Conservation (phyloP, 1,140 invertebrate genomes). For the Formica exsecta region DNA sequence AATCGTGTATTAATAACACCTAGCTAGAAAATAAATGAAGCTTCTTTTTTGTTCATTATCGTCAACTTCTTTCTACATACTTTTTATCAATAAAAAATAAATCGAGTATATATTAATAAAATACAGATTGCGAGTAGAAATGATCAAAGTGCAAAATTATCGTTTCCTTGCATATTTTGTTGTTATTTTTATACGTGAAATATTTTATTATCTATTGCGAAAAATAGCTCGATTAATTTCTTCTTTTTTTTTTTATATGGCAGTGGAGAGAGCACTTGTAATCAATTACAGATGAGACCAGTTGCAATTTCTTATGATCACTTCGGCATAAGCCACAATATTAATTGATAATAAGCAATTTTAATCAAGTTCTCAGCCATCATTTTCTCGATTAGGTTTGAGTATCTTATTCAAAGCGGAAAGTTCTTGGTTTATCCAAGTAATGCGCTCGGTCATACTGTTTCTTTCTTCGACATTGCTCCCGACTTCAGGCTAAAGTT, state of each 20-base stretch:
- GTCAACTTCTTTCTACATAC: constrained; percentile 12
- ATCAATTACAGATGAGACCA: not conserved
- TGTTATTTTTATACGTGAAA: not conserved
- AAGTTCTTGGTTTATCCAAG: constrained; percentile 78
- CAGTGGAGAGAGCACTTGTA: constrained; percentile 37
- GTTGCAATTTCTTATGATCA: not conserved
- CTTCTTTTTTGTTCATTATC: constrained; percentile 30
- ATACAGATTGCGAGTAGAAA: not conserved
- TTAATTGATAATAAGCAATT: not conserved
- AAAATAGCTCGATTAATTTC: not conserved
- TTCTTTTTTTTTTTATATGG: not conserved
- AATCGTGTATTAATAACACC: not conserved
- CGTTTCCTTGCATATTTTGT: not conserved
- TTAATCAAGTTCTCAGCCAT: constrained; percentile 58
- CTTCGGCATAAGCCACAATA: not conserved
- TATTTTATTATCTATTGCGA: not conserved
- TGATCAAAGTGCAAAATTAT: not conserved
- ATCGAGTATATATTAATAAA: constrained; percentile 14
- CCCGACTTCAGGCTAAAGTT: constrained; percentile 48
- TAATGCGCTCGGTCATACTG: constrained; percentile 85
- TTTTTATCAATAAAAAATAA: not conserved
- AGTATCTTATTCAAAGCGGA: constrained; percentile 82
- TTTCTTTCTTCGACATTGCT: constrained; percentile 76
- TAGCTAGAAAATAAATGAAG: not conserved
- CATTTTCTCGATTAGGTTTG: constrained; percentile 73